Evolutionary conservation across 2,797 vertebrate species (phyloP).

Genomic region (Catharus ustulatus): DNA sequence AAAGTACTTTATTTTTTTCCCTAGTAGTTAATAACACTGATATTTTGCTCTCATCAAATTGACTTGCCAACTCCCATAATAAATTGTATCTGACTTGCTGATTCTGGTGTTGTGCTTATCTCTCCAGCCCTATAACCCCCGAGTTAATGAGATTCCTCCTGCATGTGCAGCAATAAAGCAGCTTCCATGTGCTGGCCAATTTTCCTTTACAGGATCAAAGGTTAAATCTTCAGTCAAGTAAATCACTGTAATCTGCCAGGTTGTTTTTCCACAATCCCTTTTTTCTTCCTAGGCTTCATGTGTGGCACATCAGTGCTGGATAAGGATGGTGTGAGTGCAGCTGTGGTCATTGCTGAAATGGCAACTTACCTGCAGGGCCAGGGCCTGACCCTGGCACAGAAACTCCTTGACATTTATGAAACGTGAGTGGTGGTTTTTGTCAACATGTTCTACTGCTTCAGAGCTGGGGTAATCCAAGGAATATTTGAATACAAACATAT

Average conservation of each 20-base stretch:
- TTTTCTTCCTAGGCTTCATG: conserved; percentile 85
- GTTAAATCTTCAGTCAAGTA: background rate
- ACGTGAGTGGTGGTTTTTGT: conserved; percentile 74
- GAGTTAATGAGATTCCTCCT: background rate
- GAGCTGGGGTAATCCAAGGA: background rate
- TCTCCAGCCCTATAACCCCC: background rate
- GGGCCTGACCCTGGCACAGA: conserved; percentile 81
- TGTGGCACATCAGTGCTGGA: conserved; percentile 89
- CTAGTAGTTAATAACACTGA: background rate
- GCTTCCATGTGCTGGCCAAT: background rate
- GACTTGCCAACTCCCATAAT: background rate
- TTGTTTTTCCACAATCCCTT: background rate
- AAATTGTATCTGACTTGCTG: background rate
- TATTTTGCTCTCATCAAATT: background rate
- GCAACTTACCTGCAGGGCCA: conserved; percentile 83
- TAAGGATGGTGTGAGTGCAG: conserved; percentile 94
- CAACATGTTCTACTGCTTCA: accelerated
- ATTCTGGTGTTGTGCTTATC: background rate
- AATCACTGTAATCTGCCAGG: background rate
- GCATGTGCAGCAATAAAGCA: background rate
- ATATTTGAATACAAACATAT: background rate
- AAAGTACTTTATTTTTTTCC: background rate
- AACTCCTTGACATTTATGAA: conserved; percentile 86
- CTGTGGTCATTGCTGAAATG: conserved; percentile 92
- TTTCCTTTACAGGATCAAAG: background rate